Conservation (phyloP, 2,113 vertebrate species). For the Odontophorus gujanensis region DNA sequence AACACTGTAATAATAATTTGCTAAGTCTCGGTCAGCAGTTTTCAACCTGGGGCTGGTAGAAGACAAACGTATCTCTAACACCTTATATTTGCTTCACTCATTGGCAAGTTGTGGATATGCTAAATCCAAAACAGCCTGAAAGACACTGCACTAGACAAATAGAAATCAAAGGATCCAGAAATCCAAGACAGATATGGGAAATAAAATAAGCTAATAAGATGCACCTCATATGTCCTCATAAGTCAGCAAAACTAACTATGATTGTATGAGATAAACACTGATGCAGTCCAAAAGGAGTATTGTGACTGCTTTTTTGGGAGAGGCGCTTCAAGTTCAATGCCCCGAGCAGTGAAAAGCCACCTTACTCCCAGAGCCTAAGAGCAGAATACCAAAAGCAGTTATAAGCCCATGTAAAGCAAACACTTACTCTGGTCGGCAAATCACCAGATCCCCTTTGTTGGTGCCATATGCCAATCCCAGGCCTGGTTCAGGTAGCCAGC, state of each 20-base stretch:
- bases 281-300: background rate
- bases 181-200: background rate
- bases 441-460: conserved; percentile 98
- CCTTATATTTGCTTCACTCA: background rate
- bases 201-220: background rate
- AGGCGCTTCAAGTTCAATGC: background rate
- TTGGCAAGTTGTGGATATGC: background rate
- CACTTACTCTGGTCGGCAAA: conserved; percentile 98
- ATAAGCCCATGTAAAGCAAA: background rate
- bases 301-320: background rate
- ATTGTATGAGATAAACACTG: background rate
- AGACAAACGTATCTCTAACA: background rate
- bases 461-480: conserved; percentile 97
- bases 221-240: background rate
- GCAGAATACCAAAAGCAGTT: background rate
- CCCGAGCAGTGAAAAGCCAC: background rate
- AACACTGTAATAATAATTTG: background rate
- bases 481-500: conserved; percentile 96
- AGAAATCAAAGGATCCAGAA: background rate
- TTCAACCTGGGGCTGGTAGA: background rate
- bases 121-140: background rate
- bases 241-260: background rate
- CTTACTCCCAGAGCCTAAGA: background rate
- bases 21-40: background rate
- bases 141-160: background rate